Percentiles rank a stretch among this genome's conserved stretches.
Evolutionary conservation across 2,888 invertebrate genomes (phyloP).

Genomic region (Hermaeophaga mercurialis): DNA sequence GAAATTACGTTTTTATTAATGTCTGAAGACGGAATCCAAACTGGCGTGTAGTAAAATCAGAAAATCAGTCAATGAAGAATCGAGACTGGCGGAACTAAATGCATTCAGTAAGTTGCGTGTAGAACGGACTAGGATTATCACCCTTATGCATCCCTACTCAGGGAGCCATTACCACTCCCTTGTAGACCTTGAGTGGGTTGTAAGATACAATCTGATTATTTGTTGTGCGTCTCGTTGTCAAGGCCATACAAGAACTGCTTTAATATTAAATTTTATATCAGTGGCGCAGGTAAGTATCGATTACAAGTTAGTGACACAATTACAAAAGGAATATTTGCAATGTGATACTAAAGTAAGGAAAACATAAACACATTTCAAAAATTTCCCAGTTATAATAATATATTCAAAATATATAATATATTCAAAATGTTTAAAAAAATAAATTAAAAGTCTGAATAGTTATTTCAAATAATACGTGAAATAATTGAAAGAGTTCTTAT

Average conservation of each 20-base stretch:
- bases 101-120: conserved; percentile 34
- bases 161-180: conserved; percentile 31
- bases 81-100: conserved; percentile 44
- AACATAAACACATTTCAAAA: too few species aligned
- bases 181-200: conserved; percentile 47
- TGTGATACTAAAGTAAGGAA: too few species aligned
- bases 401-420: too few species aligned
- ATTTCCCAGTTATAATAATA: too few species aligned
- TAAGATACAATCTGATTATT: conserved; percentile 49
- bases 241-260: conserved; percentile 41
- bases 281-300: conserved; percentile 29
- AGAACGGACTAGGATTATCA: conserved; percentile 31
- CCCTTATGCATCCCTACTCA: conserved; percentile 38
- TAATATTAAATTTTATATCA: conserved; percentile 34
- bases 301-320: too few species aligned
- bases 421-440: too few species aligned
- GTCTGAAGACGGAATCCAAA: conserved; percentile 15
- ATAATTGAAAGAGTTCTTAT: too few species aligned
- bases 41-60: conserved; percentile 11
- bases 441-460: too few species aligned
- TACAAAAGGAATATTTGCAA: too few species aligned
- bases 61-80: conserved; percentile 18
- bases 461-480: too few species aligned
- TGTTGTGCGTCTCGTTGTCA: conserved; percentile 46
- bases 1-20: too few species aligned